phyloP scores from a whole-genome alignment of 2,113 vertebrate genomes.

The Mustela nigripes region DNA sequence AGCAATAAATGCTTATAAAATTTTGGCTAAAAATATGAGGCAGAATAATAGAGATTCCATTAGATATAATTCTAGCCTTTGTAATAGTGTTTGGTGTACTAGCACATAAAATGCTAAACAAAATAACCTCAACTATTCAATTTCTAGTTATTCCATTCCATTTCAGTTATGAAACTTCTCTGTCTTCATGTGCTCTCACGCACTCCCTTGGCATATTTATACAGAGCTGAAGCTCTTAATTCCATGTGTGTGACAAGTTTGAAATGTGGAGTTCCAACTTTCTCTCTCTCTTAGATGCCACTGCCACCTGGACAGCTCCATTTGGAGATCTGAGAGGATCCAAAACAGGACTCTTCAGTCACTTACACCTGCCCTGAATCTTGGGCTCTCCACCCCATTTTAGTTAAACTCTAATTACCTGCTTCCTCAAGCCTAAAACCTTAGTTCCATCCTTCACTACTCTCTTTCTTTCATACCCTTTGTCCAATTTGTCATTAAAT shows the following conservation, averaged over 20 bases:
- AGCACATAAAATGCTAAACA: not conserved
- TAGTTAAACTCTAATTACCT: not conserved
- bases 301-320: not conserved
- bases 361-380: not conserved
- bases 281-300: not conserved
- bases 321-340: not conserved
- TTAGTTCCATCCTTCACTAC: not conserved
- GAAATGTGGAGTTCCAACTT: not conserved
- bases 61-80: not conserved
- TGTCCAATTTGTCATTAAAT: not conserved
- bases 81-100: not conserved
- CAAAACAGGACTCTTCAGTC: not conserved
- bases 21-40: not conserved
- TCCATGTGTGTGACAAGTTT: not conserved
- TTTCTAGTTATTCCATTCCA: not conserved
- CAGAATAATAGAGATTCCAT: not conserved
- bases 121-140: not conserved
- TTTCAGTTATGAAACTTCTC: not conserved
- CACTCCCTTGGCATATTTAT: not conserved
- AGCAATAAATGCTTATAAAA: constrained; percentile 16
- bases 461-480: not conserved
- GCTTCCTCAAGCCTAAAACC: not conserved
- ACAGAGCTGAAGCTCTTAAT: not conserved
- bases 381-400: not conserved
- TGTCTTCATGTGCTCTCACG: not conserved